phyloP scores from a whole-genome alignment of 2,888 invertebrate species.

The Dryococelus australis region DNA sequence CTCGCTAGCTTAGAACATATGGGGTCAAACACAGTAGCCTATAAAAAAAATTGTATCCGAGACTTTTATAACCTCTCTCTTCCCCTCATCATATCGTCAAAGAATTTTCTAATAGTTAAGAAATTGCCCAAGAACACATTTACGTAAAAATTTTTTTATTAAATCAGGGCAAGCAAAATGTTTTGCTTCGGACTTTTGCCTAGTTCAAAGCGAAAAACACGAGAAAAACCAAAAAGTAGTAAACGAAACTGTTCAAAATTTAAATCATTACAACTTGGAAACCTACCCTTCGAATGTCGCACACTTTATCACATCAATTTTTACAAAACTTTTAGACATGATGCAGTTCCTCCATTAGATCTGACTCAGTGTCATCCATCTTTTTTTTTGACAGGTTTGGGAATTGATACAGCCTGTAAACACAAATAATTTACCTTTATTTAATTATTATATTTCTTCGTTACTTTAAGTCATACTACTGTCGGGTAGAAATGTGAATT shows the following conservation, averaged over 20 bases:
- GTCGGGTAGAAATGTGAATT: too few relatives aligned
- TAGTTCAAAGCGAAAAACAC: neutral
- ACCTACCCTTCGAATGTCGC: conserved; percentile 13
- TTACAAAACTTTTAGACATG: neutral
- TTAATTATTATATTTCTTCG: neutral
- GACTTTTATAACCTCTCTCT: too few relatives aligned
- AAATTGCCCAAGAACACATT: neutral
- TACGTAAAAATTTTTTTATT: neutral
- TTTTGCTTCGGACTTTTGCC: neutral
- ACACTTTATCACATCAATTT: neutral
- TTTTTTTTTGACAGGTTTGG: neutral
- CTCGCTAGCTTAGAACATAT: too few relatives aligned
- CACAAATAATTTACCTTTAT: neutral
- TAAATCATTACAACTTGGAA: neutral
- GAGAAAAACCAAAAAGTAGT: neutral
- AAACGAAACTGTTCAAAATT: neutral
- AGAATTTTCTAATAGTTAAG: neutral
- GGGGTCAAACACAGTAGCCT: too few relatives aligned
- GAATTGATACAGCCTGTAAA: neutral
- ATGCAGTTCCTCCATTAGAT: neutral
- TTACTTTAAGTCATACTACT: neutral
- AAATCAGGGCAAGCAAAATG: neutral
- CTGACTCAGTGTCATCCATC: neutral
- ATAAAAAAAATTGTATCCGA: too few relatives aligned
- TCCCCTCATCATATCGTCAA: too few relatives aligned